Conservation (phyloP, 2,888 invertebrate genomes). For the Tholera decimalis region DNA sequence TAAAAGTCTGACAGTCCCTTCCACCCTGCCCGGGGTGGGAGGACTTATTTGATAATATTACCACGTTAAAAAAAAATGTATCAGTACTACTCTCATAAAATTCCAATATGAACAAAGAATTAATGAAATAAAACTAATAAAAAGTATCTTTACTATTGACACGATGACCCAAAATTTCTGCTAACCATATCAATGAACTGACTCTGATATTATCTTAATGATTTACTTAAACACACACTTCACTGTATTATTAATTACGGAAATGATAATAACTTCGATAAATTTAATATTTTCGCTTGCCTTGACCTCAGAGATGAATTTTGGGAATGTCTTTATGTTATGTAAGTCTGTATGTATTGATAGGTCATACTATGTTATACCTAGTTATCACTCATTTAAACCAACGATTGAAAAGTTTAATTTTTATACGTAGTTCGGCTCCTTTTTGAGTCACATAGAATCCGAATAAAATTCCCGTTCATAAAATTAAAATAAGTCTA, state of each 20-base stretch:
- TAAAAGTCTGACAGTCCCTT: too few species aligned
- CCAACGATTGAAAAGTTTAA: too few species aligned
- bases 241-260: constrained; percentile 67
- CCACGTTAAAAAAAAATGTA: too few species aligned
- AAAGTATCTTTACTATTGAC: constrained; percentile 39
- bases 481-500: too few species aligned
- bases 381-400: too few species aligned
- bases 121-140: constrained; percentile 1
- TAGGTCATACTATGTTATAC: not conserved
- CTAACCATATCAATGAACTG: constrained; percentile 34
- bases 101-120: constrained; percentile 10
- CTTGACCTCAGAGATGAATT: constrained; percentile 59
- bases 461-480: too few species aligned
- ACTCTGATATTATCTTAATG: constrained; percentile 56
- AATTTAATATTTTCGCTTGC: constrained; percentile 36
- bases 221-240: constrained; percentile 60
- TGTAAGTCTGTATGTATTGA: constrained; percentile 6
- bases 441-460: too few species aligned
- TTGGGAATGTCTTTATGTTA: constrained; percentile 9
- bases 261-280: constrained; percentile 58
- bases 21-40: too few species aligned
- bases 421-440: too few species aligned
- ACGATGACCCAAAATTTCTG: constrained; percentile 52
- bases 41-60: too few species aligned
- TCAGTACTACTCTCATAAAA: constrained; percentile 3